Evolutionary conservation across 2,797 vertebrate genomes (phyloP), one percentile per base, ranked within the genome.

Genomic region (Lemur catta): DNA sequence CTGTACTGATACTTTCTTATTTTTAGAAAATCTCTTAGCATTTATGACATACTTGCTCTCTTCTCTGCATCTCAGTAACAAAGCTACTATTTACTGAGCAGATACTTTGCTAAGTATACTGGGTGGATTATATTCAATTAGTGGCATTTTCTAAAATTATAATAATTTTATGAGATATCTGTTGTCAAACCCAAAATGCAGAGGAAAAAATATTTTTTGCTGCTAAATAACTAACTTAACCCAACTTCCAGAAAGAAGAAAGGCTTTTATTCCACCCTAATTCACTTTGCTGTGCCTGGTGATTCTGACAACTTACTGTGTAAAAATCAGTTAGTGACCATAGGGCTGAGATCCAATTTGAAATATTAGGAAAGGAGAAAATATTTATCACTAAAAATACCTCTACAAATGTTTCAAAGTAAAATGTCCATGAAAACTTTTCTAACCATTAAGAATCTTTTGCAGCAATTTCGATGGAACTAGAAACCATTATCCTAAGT

Each of bases 111-210:
- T 20, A 48, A 72, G 76, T n/a, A 2, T 57, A 61, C 33, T 43
- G 46, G 0, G n/a, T 10, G 43, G 52, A 61, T 84, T 89, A 74
- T 55, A 89, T 59, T 91, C 13, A 79, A 91, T 71, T 90, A 79
- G 69, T 24, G 79, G 61, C 26, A 94, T 79, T 93, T 94, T 75
- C 69, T 91, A 85, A 93, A 94, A 71, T 79, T 69, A n/a, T 63
- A 85, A 35, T 33, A 79, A 74, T 52, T 30, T 59, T 63, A 88
- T 65, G 41, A 80, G 50, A 18, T 41, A 69, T 35, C 18, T 85
- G 22, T 11, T 81, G 26, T 78, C 43, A 85, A 92, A 74, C 26
- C 4, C 81, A 74, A 92, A 80, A 48, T 38, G 1, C 76, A 12
- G 46, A 61, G 26, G 0, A 46, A 74, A 14, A 26, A 18, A 72